phyloP scores from a whole-genome alignment of 1,140 invertebrate genomes.

The Cherax quadricarinatus region DNA sequence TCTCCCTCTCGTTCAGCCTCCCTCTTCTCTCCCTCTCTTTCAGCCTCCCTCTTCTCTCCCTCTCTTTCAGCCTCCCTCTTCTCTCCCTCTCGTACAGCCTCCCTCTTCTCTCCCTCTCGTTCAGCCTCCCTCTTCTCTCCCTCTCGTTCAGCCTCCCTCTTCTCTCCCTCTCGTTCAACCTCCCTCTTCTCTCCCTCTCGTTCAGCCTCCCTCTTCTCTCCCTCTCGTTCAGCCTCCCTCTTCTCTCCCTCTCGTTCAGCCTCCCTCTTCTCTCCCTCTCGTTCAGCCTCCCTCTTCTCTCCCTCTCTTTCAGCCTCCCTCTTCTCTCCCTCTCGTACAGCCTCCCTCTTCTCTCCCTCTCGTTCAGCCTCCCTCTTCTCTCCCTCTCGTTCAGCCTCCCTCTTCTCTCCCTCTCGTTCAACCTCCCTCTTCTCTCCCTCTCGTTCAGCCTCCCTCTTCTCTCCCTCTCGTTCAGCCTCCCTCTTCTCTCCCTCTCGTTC shows the following conservation, averaged over 20 bases:
- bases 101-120: too few relatives aligned
- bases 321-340: not conserved
- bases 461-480: not conserved
- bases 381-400: constrained; percentile 1
- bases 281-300: not conserved
- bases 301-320: not conserved
- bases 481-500: not conserved
- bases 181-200: too few relatives aligned
- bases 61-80: too few relatives aligned
- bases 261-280: not conserved
- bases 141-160: too few relatives aligned
- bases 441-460: not conserved
- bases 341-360: not conserved
- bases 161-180: too few relatives aligned
- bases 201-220: too few relatives aligned
- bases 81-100: too few relatives aligned
- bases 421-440: not conserved
- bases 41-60: too few relatives aligned
- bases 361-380: not conserved
- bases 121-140: too few relatives aligned
- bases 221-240: not conserved
- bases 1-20: too few relatives aligned
- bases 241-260: not conserved
- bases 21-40: too few relatives aligned
- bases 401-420: not conserved